Base-by-base conservation (phyloP, 2,888 invertebrate genomes). In the Drosophila buzzatii region DNA sequence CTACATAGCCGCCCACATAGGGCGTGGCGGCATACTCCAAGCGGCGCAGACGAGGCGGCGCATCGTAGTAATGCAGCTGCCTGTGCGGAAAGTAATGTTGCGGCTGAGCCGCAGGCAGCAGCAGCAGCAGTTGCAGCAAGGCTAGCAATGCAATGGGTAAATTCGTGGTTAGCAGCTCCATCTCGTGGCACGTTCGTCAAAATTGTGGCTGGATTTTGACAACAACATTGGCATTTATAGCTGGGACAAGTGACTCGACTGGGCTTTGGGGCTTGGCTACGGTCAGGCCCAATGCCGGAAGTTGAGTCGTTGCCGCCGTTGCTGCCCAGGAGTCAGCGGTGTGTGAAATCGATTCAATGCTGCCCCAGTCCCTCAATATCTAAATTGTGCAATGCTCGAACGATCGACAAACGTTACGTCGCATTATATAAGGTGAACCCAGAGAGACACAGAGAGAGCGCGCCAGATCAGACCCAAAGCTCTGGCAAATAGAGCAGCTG, bases 141-240 rank as follows among this genome's bases (percentile, higher is more conserved):
- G 45, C 23, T 49, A 45, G 16, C 67, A 6, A 23, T 35, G 41
- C 31, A 35, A 41, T 49, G n/a, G 57, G 57, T 35, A 89, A 20
- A 39, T 10, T 41, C n/a, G 37, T 14, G 55, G 27, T 41, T 41
- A 23, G 37, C 37, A 37, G 53, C 64, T 87, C 76, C 89, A 85
- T 89, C 76, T 57, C 71, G 89, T 76, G 71, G 82, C 74, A 81
- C 61, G 76, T 49, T 81, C 70, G 80, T 86, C 85, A 85, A 85
- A 87, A 67, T 87, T 86, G 85, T 86, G 86, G 88, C 85, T 80
- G 67, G 58, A 74, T 80, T 87, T 89, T 89, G 90, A 86, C 90
- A 87, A 76, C 76, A 82, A 73, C 88, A 71, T 81, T 72, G 81
- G 71, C 88, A 87, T 89, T 86, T 86, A 86, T 86, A 89, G 70